Conservation (phyloP, 2,113 vertebrate species). For the Stomatorhinus ivindoensis region DNA sequence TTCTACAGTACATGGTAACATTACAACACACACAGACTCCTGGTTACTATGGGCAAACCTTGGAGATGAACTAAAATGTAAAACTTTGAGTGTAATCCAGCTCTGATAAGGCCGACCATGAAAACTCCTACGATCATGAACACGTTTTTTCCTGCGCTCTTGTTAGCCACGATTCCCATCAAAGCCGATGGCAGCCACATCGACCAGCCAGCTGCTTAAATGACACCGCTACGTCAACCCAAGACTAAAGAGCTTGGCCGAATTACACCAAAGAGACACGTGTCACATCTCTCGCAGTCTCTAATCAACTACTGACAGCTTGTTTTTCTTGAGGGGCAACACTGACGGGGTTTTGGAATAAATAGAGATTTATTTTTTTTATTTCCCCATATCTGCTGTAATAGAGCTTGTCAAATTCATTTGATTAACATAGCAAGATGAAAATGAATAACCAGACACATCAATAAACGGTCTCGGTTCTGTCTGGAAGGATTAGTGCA, state of each 20-base stretch:
- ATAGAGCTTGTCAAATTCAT: neutral
- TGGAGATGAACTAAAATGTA: neutral
- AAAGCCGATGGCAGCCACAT: neutral
- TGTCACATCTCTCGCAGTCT: neutral
- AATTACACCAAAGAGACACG: neutral
- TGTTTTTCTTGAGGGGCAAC: neutral
- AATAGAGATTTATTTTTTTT: conserved; percentile 5
- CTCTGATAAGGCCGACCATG: neutral
- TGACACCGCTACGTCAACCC: neutral
- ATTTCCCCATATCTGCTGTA: neutral
- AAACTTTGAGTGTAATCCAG: neutral
- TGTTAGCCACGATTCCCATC: neutral
- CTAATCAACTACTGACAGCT: neutral
- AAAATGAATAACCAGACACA: neutral
- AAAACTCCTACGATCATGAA: neutral
- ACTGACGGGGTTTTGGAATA: neutral
- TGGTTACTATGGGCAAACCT: neutral
- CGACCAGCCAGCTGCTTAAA: neutral
- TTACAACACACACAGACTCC: neutral
- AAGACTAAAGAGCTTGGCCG: neutral
- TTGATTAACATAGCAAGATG: neutral
- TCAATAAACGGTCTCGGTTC: neutral
- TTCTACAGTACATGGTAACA: neutral
- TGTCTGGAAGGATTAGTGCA: neutral
- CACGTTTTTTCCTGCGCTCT: neutral